phyloP scores from a whole-genome alignment of 2,797 vertebrate species.

The Smutsia gigantea region DNA sequence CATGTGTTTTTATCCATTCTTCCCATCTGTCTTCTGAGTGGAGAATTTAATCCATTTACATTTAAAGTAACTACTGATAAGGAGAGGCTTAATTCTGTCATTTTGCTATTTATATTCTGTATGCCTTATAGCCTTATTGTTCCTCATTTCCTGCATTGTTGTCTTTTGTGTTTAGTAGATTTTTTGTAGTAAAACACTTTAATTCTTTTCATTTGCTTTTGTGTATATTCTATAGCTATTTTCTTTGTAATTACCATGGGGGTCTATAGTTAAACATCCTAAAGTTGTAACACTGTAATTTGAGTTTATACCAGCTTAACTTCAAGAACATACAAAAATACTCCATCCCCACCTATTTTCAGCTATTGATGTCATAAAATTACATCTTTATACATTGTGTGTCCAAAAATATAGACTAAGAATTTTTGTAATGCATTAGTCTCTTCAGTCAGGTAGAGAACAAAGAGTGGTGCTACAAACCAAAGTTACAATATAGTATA shows the following conservation, averaged over 20 bases:
- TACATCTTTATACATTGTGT: too few species aligned
- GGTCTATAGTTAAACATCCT: not conserved
- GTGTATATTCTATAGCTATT: not conserved
- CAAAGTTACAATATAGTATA: not conserved
- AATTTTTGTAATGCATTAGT: not conserved
- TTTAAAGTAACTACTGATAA: slow-evolving; percentile 49
- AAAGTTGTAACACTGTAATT: not conserved
- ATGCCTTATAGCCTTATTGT: not conserved
- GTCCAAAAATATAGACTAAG: not conserved
- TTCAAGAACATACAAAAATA: not conserved
- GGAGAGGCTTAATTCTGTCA: not conserved
- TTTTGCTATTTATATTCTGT: not conserved
- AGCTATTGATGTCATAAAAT: not conserved
- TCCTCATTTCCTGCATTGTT: not conserved
- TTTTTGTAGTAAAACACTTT: not conserved
- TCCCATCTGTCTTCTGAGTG: not conserved
- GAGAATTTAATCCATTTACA: not conserved
- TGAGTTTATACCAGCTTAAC: not conserved
- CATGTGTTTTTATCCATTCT: not conserved
- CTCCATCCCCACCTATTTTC: not conserved
- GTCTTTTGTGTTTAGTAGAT: not conserved
- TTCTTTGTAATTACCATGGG: not conserved
- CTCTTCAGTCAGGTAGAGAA: not conserved
- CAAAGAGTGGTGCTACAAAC: not conserved
- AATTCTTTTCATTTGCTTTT: slow-evolving; percentile 2